phyloP scores from a whole-genome alignment of 2,888 invertebrate species.

The Dynastes grantii region DNA sequence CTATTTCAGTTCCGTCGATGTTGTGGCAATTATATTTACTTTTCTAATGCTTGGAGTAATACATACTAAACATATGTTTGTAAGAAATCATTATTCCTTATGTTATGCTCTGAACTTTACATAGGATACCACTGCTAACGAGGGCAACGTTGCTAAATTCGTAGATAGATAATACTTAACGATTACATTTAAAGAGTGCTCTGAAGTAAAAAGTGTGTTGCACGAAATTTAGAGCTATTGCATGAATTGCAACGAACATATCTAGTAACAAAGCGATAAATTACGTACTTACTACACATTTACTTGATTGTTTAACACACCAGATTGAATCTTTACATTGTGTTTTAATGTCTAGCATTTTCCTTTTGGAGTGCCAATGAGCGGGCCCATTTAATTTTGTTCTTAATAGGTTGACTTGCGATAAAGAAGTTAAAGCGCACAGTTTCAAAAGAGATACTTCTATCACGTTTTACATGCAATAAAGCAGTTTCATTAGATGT shows the following conservation, averaged over 20 bases:
- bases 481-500: constrained; percentile 33
- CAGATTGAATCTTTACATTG: constrained; percentile 34
- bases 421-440: constrained; percentile 16
- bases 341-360: constrained; percentile 28
- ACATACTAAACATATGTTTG: too few relatives aligned
- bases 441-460: constrained; percentile 41
- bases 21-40: too few relatives aligned
- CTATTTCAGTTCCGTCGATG: too few relatives aligned
- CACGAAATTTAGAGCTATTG: not conserved
- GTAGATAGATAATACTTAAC: too few relatives aligned
- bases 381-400: constrained; percentile 16
- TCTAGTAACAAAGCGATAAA: constrained; percentile 23
- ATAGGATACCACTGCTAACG: too few relatives aligned
- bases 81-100: too few relatives aligned
- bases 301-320: constrained; percentile 31
- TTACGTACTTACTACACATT: constrained; percentile 15
- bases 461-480: constrained; percentile 42
- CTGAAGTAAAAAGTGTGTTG: not conserved
- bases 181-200: too few relatives aligned
- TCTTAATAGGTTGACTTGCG: constrained; percentile 23
- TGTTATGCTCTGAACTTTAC: too few relatives aligned
- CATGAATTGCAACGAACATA: constrained; percentile 2
- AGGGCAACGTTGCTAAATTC: too few relatives aligned
- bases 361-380: constrained; percentile 32
- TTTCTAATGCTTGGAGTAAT: too few relatives aligned